A percentile compares a stretch with the other conserved stretches of the same genome.
Conservation (phyloP, 1,140 invertebrate genomes). For the Ruditapes philippinarum region DNA sequence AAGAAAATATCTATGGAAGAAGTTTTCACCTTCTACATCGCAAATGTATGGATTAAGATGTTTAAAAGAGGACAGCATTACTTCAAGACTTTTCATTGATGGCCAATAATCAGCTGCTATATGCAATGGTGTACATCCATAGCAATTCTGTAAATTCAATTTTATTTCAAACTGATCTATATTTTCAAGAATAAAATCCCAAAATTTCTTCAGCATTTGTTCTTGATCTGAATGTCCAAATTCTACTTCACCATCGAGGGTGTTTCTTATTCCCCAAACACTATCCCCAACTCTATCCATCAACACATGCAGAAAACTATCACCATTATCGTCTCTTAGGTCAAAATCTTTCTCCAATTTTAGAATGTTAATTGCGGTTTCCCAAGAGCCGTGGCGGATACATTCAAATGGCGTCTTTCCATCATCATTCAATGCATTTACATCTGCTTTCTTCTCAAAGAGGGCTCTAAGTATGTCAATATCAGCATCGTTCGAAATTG, state of each 20-base stretch:
- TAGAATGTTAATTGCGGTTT: background rate
- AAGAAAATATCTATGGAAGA: background rate
- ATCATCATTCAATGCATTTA: background rate
- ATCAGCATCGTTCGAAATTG: background rate
- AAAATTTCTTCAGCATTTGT: background rate
- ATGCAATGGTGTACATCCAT: constrained; percentile 11
- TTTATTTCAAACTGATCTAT: background rate
- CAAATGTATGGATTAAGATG: constrained; percentile 5
- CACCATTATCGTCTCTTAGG: background rate
- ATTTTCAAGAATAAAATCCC: constrained; percentile 11
- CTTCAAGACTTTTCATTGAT: constrained; percentile 22
- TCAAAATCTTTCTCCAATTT: constrained; percentile 22
- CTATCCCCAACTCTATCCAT: constrained; percentile 29
- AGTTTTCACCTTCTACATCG: constrained; percentile 15
- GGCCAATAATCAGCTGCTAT: constrained; percentile 33
- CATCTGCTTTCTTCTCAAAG: background rate
- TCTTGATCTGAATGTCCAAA: background rate
- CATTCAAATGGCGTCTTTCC: constrained; percentile 22
- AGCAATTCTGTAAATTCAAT: background rate
- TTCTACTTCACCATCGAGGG: background rate
- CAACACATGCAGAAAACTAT: constrained; percentile 19
- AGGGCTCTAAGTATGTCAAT: background rate
- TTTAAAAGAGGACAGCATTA: background rate
- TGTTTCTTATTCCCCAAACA: constrained; percentile 32
- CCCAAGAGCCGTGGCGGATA: background rate